Conservation (phyloP, 2,888 invertebrate genomes). For the Heliconius hortense region DNA sequence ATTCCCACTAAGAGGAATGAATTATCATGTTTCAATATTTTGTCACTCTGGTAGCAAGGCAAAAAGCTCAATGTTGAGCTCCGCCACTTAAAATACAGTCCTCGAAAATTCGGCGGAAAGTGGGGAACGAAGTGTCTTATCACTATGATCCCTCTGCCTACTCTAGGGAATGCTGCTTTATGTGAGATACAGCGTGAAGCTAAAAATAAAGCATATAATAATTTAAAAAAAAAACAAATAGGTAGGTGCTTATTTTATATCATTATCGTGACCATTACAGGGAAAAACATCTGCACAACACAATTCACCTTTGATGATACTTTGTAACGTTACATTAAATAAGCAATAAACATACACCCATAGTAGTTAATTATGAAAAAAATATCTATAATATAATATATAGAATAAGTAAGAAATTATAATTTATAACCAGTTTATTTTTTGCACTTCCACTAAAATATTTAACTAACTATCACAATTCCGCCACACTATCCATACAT, state of each 20-base stretch:
- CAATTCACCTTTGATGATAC: not conserved
- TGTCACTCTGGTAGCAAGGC: too few species aligned
- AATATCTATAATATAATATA: not conserved
- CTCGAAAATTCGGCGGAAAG: too few species aligned
- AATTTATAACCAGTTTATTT: slow-evolving; percentile 15
- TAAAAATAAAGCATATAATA: too few species aligned
- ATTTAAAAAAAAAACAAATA: not conserved
- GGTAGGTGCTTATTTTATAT: not conserved
- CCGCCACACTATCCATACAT: not conserved
- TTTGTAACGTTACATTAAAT: not conserved
- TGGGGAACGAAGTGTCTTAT: too few species aligned
- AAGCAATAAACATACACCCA: not conserved
- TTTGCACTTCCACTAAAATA: not conserved
- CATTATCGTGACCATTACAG: not conserved
- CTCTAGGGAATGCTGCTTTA: too few species aligned
- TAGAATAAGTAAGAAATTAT: slow-evolving; percentile 9
- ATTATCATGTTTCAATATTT: too few species aligned
- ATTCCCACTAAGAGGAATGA: too few species aligned
- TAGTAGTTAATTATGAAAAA: not conserved
- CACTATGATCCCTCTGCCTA: too few species aligned
- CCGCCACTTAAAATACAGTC: too few species aligned
- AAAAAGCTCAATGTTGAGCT: too few species aligned
- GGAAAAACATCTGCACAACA: not conserved
- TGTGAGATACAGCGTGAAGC: too few species aligned
- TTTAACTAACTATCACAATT: not conserved